A percentile compares a stretch with the other conserved stretches of the same genome.
These are phyloP conservation scores for Plutella xylostella DNA, from an alignment of 2,888 invertebrate species.

Conservation along the genomic window DNA sequence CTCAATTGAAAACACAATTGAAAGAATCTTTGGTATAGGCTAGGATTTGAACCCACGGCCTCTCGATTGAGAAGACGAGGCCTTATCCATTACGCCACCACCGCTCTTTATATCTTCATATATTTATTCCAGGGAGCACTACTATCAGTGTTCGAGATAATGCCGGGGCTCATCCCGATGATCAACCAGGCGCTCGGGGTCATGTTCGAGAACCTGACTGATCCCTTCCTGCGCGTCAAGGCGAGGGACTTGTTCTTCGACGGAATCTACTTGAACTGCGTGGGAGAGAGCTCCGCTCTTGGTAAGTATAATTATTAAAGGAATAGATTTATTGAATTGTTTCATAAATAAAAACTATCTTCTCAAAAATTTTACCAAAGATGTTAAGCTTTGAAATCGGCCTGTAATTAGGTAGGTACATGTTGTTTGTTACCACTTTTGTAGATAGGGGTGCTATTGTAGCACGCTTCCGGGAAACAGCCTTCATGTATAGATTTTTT, in stretches of 20 bases:
- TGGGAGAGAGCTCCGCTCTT: slow-evolving; percentile 45
- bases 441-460: slow-evolving; percentile 16
- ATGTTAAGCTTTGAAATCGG: slow-evolving; percentile 11
- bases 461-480: slow-evolving; percentile 3
- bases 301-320: slow-evolving; percentile 35
- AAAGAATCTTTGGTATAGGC: no score
- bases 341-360: no score
- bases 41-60: no score
- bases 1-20: no score
- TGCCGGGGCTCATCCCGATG: slow-evolving; percentile 47
- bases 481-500: neutral
- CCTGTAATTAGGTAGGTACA: slow-evolving; percentile 14
- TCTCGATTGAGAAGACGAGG: no score
- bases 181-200: slow-evolving; percentile 63
- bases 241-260: slow-evolving; percentile 69
- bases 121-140: slow-evolving; percentile 45
- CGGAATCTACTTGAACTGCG: slow-evolving; percentile 66
- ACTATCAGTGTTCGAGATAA: slow-evolving; percentile 45
- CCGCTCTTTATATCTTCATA: neutral
- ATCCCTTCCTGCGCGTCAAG: slow-evolving; percentile 60
- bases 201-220: slow-evolving; percentile 58
- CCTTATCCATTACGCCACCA: no score
- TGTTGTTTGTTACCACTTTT: slow-evolving; percentile 11
- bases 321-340: no score
- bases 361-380: neutral